These are phyloP conservation scores for Auanema freiburgensis DNA, from an alignment of 2,888 invertebrate species.

Conservation along the genomic window DNA sequence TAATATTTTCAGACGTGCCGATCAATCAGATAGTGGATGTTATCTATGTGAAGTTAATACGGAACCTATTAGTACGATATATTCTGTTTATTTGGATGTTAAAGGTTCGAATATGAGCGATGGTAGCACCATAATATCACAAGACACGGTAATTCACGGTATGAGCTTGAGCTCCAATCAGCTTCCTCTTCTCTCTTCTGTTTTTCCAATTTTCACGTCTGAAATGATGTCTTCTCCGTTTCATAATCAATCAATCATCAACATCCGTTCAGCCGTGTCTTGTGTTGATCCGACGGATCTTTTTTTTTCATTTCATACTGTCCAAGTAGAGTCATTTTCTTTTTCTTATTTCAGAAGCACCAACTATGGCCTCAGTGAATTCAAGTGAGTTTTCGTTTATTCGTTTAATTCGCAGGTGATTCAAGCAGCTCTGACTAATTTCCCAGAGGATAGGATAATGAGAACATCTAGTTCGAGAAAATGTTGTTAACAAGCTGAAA, in stretches of 20 bases:
- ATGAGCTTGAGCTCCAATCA: no score
- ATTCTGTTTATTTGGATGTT: slow-evolving; percentile 59
- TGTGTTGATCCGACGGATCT: no score
- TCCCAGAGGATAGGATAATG: no score
- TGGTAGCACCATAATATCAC: no score
- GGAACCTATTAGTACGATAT: slow-evolving; percentile 54
- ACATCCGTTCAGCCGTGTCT: no score
- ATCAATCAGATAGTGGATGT: slow-evolving; percentile 53
- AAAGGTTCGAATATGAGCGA: slow-evolving; percentile 14
- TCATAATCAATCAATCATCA: no score
- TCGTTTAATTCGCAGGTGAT: neutral
- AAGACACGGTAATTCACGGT: no score
- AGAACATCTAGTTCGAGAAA: neutral
- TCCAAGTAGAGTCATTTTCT: neutral
- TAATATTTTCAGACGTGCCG: slow-evolving; percentile 44
- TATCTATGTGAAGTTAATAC: slow-evolving; percentile 63
- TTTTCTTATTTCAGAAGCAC: slow-evolving; percentile 17
- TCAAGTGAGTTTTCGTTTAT: slow-evolving; percentile 11
- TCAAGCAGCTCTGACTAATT: neutral
- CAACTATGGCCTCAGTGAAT: slow-evolving; percentile 12
- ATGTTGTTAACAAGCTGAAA: neutral
- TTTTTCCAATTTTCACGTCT: neutral
- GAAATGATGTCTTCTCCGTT: no score
- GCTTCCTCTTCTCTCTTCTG: no score
- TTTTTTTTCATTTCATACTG: no score